Percentiles rank a stretch among this genome's conserved stretches.
Evolutionary conservation across 2,113 vertebrate genomes (phyloP).

Genomic region (Ciconia maguari): DNA sequence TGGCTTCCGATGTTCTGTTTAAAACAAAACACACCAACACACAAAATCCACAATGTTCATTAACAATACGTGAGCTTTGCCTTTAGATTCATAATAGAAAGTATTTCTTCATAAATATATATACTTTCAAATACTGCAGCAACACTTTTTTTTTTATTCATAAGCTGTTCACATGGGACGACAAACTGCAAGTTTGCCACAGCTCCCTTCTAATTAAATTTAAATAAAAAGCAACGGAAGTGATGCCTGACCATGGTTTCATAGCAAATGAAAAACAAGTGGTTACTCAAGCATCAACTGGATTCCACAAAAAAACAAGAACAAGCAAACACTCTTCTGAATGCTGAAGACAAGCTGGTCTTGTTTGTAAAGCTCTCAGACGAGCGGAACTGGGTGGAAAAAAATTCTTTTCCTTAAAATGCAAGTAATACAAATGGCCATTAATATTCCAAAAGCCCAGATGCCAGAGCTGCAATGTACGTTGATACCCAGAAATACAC

Average conservation of each 20-base stretch:
- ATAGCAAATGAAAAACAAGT: background rate
- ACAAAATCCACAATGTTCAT: background rate
- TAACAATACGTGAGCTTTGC: background rate
- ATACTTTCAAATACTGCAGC: background rate
- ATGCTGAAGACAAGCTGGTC: background rate
- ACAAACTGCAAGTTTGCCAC: background rate
- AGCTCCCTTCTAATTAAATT: background rate
- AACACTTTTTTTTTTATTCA: background rate
- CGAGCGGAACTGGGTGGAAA: rapidly evolving
- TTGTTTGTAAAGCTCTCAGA: background rate
- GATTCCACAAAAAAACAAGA: background rate
- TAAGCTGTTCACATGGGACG: background rate
- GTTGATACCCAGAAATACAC: background rate
- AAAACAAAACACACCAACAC: background rate
- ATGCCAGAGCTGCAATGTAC: background rate
- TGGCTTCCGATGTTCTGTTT: background rate
- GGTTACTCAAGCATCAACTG: background rate
- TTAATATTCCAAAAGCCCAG: background rate
- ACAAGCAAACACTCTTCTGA: background rate
- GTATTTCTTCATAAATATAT: background rate
- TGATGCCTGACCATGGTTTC: background rate
- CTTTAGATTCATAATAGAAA: background rate
- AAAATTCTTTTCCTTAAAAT: background rate
- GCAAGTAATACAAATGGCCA: background rate
- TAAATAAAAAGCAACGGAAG: background rate